phyloP scores from a whole-genome alignment of 37 sponge, comb jelly and placozoan genomes.

The Agelas oroides region DNA sequence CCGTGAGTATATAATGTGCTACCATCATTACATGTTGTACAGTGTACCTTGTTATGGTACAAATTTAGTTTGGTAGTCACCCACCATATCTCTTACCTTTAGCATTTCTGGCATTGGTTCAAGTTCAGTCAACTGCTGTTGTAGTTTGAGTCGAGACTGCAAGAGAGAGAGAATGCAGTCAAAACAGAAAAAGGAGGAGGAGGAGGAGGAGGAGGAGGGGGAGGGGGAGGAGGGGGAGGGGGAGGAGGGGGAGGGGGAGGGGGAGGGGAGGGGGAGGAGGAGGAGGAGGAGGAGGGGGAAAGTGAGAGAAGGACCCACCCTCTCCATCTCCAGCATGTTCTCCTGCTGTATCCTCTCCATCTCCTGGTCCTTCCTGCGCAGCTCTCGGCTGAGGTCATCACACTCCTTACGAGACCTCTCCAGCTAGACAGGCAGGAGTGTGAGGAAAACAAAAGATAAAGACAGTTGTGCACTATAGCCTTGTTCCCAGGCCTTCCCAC shows the following conservation, averaged over 20 bases:
- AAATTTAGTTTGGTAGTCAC: no score
- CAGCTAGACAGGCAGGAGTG: constrained; percentile 4
- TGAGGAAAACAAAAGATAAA: no score
- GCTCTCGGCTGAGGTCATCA: constrained; percentile 38
- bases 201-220: no score
- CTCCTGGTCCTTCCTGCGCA: constrained; percentile 60
- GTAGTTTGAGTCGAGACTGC: constrained; percentile 56
- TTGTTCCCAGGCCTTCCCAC: no score
- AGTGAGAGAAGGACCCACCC: constrained; percentile 24
- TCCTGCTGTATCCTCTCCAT: constrained; percentile 67
- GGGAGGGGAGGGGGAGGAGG: no score
- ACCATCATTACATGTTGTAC: no score
- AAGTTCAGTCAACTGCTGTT: constrained; percentile 63
- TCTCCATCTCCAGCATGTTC: constrained; percentile 64
- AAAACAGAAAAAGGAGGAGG: background rate
- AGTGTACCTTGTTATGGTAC: no score
- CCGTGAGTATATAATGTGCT: no score
- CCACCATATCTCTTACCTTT: constrained; percentile 40
- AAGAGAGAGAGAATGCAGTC: background rate
- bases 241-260: background rate
- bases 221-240: no score
- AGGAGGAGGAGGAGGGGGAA: no score
- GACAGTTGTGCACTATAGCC: no score
- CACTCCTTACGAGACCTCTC: constrained; percentile 53
- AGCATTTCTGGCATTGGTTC: constrained; percentile 67